Conservation (phyloP, 1,140 invertebrate genomes). For the Bathynomus jamesi region DNA sequence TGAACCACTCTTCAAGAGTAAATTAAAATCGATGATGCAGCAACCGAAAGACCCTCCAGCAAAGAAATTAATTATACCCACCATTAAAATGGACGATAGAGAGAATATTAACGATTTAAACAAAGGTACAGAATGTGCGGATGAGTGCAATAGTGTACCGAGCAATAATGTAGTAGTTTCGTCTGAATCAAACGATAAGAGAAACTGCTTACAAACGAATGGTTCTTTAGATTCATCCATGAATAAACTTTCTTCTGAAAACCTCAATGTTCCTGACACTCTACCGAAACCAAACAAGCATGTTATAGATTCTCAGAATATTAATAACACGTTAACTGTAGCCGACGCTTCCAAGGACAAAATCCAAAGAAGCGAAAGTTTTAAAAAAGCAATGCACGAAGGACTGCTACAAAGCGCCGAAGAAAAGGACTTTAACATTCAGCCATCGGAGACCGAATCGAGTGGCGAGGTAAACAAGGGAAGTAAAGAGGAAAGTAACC, state of each 20-base stretch:
- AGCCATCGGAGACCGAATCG: slow-evolving; percentile 10
- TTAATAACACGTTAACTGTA: neutral
- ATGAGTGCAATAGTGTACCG: neutral
- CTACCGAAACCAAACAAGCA: neutral
- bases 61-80: neutral
- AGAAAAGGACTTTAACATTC: slow-evolving; percentile 16
- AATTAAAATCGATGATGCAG: neutral
- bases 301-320: neutral
- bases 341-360: slow-evolving; percentile 18
- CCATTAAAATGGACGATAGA: neutral
- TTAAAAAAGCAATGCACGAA: slow-evolving; percentile 28
- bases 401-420: slow-evolving; percentile 20
- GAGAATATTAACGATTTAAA: neutral
- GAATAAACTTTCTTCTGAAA: neutral
- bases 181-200: neutral
- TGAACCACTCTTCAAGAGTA: neutral
- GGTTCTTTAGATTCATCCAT: neutral
- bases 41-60: neutral
- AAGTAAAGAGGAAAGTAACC: slow-evolving; percentile 9
- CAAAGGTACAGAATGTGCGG: neutral
- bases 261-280: neutral
- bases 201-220: neutral
- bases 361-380: slow-evolving; percentile 32
- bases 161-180: neutral
- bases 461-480: slow-evolving; percentile 3